Base-by-base conservation (phyloP, 2,888 invertebrate species). In the Plagiodera versicolora region DNA sequence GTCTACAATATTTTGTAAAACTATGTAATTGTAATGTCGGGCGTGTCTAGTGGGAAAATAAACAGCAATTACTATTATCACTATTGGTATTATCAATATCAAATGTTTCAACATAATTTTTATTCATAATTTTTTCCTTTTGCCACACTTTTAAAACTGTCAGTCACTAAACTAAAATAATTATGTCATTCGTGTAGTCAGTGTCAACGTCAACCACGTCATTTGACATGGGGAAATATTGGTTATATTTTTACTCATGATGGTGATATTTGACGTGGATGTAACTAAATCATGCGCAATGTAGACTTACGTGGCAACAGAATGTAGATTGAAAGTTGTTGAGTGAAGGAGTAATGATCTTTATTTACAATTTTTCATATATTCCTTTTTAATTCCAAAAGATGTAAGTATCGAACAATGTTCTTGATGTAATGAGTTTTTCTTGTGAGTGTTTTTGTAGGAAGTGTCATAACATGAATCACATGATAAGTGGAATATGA, bases 271-370 rank as follows among this genome's bases (percentile, higher is more conserved):
- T 80, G 79, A 81, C 81, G 81, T 81, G 81, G 80, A 80, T 72
- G 76, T 77, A 74, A 76, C 75, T 69, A 75, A 80, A 81, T 80
- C 84, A 81, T 83, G 85, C 84, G 84, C 81, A 79, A 71, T 81
- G 73, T 76, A 74, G 77, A 83, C 83, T 85, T 85, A 85, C 85
- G 85, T 85, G 85, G 85, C 85, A 85, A 76, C 9, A 32, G 32
- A 32, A 84, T 76, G 71, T 67, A 20, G 10, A 44, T 24, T 39
- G 68, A 71, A 69, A 53, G 10, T 45, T 70, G 68, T 70, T 69
- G 68, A 51, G 64, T 66, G 61, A 55, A 70, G 55, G 3, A 5
- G 70, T 70, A 53, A 72, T 70, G 72, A 60, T 65, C 66, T 70
- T 70, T 71, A 68, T 72, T 71, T 70, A 71, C 67, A 68, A 68